Evolutionary conservation across 2,888 invertebrate species (phyloP).

Genomic region (Crepidodera aurea): DNA sequence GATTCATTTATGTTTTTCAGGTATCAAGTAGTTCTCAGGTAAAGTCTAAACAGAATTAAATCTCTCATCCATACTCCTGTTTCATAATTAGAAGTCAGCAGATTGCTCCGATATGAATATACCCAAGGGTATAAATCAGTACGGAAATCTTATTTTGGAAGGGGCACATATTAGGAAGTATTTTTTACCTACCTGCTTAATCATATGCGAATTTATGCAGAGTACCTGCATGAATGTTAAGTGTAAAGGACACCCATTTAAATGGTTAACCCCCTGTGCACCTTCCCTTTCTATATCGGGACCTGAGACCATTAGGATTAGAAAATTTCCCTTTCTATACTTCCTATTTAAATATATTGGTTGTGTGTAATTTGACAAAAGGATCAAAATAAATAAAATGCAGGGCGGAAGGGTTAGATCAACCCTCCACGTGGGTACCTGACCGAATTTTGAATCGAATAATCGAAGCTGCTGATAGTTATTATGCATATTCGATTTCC

Average conservation of each 20-base stretch:
- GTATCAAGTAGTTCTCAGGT: slow-evolving; percentile 45
- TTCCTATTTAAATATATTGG: slow-evolving; percentile 25
- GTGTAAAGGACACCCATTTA: slow-evolving; percentile 62
- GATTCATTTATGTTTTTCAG: slow-evolving; percentile 57
- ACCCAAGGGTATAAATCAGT: slow-evolving; percentile 34
- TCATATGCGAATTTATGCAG: slow-evolving; percentile 62
- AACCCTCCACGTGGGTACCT: slow-evolving; percentile 29
- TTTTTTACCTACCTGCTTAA: slow-evolving; percentile 63
- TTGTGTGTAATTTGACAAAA: slow-evolving; percentile 28
- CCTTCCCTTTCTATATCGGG: slow-evolving; percentile 34
- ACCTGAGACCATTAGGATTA: slow-evolving; percentile 37
- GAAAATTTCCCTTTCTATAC: slow-evolving; percentile 35
- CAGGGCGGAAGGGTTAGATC: slow-evolving; percentile 27
- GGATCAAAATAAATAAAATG: slow-evolving; percentile 31
- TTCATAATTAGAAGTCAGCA: slow-evolving; percentile 34
- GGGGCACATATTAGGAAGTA: slow-evolving; percentile 51
- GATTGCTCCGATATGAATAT: neutral
- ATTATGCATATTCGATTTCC: slow-evolving; percentile 62
- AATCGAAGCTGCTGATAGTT: slow-evolving; percentile 55
- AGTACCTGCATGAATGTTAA: slow-evolving; percentile 64
- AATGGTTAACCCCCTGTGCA: slow-evolving; percentile 54
- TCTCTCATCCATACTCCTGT: slow-evolving; percentile 24
- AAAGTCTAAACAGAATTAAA: slow-evolving; percentile 32
- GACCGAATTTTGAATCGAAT: slow-evolving; percentile 25
- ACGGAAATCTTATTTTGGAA: slow-evolving; percentile 45